Percentiles rank a stretch among this genome's conserved stretches.
phyloP scores from a whole-genome alignment of 2,113 vertebrate genomes.

The Salvator merianae region DNA sequence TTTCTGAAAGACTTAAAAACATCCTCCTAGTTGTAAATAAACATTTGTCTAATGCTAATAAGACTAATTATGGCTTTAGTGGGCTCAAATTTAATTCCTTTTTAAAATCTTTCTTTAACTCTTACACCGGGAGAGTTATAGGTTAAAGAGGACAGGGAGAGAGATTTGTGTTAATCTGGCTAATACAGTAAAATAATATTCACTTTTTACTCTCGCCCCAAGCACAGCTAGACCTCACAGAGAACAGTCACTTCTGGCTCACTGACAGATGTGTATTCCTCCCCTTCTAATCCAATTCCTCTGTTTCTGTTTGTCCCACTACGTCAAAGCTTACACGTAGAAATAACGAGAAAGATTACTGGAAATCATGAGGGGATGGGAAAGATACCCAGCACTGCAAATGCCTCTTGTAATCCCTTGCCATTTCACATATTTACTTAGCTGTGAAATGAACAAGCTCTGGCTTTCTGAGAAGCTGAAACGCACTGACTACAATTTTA shows the following conservation, averaged over 20 bases:
- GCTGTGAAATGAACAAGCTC: conserved; percentile 48
- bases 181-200: too few relatives aligned
- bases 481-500: conserved; percentile 39
- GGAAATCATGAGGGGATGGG: conserved; percentile 10
- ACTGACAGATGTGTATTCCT: conserved; percentile 23
- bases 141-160: too few relatives aligned
- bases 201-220: too few relatives aligned
- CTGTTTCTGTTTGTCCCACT: conserved; percentile 37
- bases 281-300: conserved; percentile 29
- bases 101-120: too few relatives aligned
- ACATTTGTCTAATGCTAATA: too few relatives aligned
- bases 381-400: conserved; percentile 23
- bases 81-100: too few relatives aligned
- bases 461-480: conserved; percentile 48
- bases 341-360: conserved; percentile 51
- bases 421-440: conserved; percentile 55
- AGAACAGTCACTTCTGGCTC: conserved; percentile 5
- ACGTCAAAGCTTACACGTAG: conserved; percentile 39
- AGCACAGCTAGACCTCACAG: neutral
- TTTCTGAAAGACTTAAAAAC: too few relatives aligned
- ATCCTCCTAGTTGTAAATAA: too few relatives aligned
- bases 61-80: too few relatives aligned
- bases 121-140: too few relatives aligned
- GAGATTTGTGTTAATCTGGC: too few relatives aligned
- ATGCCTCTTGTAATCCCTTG: conserved; percentile 49